Evolutionary conservation across 2,888 invertebrate species (phyloP), one percentile per base, ranked within the genome.

Genomic region (Scaeva pyrastri): DNA sequence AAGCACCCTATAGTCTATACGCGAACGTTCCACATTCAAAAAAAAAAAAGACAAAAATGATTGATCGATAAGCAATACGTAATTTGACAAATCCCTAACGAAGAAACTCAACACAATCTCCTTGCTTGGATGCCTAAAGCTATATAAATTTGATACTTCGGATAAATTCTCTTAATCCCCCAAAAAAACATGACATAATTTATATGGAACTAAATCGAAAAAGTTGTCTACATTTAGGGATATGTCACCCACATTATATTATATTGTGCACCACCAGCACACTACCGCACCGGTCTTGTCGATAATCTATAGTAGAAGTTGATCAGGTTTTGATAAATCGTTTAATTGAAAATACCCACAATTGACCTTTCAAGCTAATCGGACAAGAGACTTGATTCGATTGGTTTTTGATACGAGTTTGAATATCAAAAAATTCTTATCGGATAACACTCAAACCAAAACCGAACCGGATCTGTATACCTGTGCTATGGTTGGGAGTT

Each of bases 391-490:
- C 19, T 52, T 8, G 39, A 52, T 68, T 52, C 36, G 39, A 39
- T 6, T 16, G 45, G 62, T 21, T 62, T n/a, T 45, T 66, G 36
- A 66, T 66, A n/a, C n/a, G n/a, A n/a, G n/a, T n/a, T n/a, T n/a
- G n/a, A 8, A 16, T 36, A 36, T 14, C 10, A 41, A 60, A 66
- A 58, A 71, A 55, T 71, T 64, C 66, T 66, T 39, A 66, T 50
- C 31, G 45, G 75, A 75, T 72, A 66, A 39, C 43, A 75, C 68
- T 60, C 21, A 52, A 72, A 55, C 45, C 12, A 1, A 66, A 71
- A 60, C 39, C 48, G 75, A 85, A 80, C 84, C 84, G 84, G 84
- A 85, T 80, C 75, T 72, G 14, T 23, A 2, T 21, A 14, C 10
- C 19, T 8, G 7, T 1, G 2, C 12, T 21, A 23, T 41, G 39